Evolutionary conservation across 2,888 invertebrate species (phyloP), one percentile per base, ranked within the genome.

Genomic region (Parnassius glacialis): DNA sequence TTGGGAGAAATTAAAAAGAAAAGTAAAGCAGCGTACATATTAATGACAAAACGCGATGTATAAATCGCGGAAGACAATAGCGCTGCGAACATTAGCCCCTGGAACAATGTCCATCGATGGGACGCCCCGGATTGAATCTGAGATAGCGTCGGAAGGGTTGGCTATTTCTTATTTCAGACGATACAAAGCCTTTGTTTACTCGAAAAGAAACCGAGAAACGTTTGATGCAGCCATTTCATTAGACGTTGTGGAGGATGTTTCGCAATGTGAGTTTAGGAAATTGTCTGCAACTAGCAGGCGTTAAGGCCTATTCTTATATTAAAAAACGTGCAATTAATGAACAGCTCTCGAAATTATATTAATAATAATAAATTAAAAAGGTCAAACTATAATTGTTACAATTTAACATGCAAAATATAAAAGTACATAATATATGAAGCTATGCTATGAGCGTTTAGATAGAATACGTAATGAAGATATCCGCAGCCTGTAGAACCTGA

Each of bases 51-150:
- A 81, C 84, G 77, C 82, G 79, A 81, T 79, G 84, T 85, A 88
- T 87, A 88, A 87, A 88, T 87, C 87, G 85, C 75, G 72, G 72
- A 74, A 84, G 83, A 90, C 90, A 90, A 90, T 86, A 76, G 83
- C 79, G 74, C 12, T 72, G 70, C 77, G 74, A 74, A 81, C 81
- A 84, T 84, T 85, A 84, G 83, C 86, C 85, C 84, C 63, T 20
- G 52, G 47, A 63, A 59, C 63, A 63, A 86, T 87, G 88, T 85
- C 78, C 75, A 77, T 84, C 84, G 87, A 87, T 85, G 82, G 84
- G 84, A 84, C 84, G 80, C 82, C 84, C 84, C 83, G 84, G 87
- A 87, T 89, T 86, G 87, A 85, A 87, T 86, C 84, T 82, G 81
- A 84, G 88, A 89, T 90, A 89, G 83, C 84, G 78, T 81, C 83